Evolutionary conservation across 2,888 invertebrate species (phyloP).

Genomic region (Stratiomys singularior): DNA sequence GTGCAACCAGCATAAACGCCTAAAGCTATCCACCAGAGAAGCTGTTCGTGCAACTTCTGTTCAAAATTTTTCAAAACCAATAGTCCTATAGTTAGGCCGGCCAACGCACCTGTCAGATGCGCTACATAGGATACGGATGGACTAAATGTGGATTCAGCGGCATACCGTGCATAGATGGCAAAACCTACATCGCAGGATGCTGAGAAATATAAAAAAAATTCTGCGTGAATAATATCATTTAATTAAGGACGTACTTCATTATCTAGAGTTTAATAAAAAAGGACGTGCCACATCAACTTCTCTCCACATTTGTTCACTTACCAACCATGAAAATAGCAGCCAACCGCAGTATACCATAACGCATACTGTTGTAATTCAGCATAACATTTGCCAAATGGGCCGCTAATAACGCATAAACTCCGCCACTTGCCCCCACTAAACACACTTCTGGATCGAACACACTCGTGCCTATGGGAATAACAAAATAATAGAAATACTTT

Average conservation of each 20-base stretch:
- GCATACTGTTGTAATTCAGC: constrained; percentile 96
- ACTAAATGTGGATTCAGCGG: constrained; percentile 68
- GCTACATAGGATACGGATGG: constrained; percentile 95
- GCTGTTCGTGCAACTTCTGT: constrained; percentile 91
- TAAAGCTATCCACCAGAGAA: constrained; percentile 96
- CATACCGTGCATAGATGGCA: constrained; percentile 93
- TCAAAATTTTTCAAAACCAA: constrained; percentile 96
- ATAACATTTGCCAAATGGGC: constrained; percentile 96
- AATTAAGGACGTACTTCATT: no score
- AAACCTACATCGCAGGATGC: constrained; percentile 94
- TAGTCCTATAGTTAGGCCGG: constrained; percentile 93
- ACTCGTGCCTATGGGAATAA: constrained; percentile 76
- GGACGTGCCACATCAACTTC: background rate
- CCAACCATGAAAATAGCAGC: constrained; percentile 92
- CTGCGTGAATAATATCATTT: no score
- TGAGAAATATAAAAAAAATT: no score
- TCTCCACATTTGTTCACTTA: constrained; percentile 65
- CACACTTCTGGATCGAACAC: constrained; percentile 94
- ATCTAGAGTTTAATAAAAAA: no score
- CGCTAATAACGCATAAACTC: constrained; percentile 95
- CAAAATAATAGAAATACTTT: no score
- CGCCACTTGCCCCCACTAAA: constrained; percentile 96
- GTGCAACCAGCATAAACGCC: constrained; percentile 94
- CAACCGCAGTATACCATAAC: constrained; percentile 89
- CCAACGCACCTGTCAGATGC: constrained; percentile 93